phyloP scores from a whole-genome alignment of 2,888 invertebrate genomes.

The Hydrotaea diabolus region DNA sequence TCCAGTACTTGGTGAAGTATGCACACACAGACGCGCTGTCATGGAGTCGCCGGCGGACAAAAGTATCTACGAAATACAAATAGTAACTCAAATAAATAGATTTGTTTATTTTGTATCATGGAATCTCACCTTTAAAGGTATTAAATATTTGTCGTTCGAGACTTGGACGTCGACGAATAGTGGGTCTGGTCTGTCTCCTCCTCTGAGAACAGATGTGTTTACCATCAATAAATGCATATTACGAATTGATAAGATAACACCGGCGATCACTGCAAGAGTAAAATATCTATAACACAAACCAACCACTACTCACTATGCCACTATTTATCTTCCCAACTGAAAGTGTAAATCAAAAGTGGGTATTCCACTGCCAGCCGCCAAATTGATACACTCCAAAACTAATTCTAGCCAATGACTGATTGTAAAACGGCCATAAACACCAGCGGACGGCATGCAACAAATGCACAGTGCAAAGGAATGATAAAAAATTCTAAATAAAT shows the following conservation, averaged over 20 bases:
- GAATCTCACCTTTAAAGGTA: constrained; percentile 6
- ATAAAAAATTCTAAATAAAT: background rate
- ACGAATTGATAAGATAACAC: constrained; percentile 62
- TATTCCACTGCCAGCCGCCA: background rate
- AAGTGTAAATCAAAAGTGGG: background rate
- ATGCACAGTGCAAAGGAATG: background rate
- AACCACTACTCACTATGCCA: constrained; percentile 7
- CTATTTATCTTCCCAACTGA: background rate
- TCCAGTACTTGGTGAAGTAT: background rate
- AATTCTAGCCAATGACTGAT: background rate
- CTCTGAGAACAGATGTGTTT: constrained; percentile 59
- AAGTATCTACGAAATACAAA: constrained; percentile 15
- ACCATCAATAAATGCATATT: constrained; percentile 63
- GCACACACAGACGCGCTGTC: background rate
- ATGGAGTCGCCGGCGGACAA: background rate
- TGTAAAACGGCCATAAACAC: constrained; percentile 44
- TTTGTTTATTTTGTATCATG: constrained; percentile 20
- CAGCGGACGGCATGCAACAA: background rate
- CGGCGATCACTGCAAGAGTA: background rate
- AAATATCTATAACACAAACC: background rate
- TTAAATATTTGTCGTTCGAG: constrained; percentile 7
- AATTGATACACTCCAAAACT: background rate
- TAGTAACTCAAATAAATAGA: background rate
- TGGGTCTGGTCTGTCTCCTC: constrained; percentile 5
- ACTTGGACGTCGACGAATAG: background rate